Evolutionary conservation across 2,113 vertebrate species (phyloP).

Genomic region (Gasterosteus nipponicus): DNA sequence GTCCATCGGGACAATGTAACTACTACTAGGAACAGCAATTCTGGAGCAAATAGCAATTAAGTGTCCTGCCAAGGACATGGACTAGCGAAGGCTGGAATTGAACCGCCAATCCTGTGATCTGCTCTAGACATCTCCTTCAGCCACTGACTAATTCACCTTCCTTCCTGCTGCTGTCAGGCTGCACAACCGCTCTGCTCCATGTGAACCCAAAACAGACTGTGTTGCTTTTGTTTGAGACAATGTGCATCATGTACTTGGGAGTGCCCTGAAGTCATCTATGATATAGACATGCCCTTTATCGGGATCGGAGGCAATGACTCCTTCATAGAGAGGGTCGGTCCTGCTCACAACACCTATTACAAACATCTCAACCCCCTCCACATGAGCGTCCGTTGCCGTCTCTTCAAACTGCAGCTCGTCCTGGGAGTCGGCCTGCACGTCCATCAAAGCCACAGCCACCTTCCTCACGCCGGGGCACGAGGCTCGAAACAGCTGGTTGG

Average conservation of each 20-base stretch:
- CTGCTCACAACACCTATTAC: slow-evolving; percentile 85
- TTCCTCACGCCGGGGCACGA: slow-evolving; percentile 79
- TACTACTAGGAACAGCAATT: too few relatives aligned
- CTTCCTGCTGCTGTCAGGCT: too few relatives aligned
- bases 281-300: slow-evolving; percentile 83
- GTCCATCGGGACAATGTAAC: too few relatives aligned
- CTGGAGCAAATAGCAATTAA: too few relatives aligned
- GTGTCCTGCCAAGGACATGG: too few relatives aligned
- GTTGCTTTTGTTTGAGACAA: not conserved
- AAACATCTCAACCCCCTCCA: slow-evolving; percentile 80
- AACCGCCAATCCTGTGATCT: too few relatives aligned
- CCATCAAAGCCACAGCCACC: slow-evolving; percentile 86
- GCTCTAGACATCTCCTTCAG: too few relatives aligned
- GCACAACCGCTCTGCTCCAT: too few relatives aligned
- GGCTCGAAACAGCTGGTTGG: slow-evolving; percentile 76
- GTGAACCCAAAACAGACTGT: not conserved
- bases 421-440: slow-evolving; percentile 82
- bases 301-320: slow-evolving; percentile 85
- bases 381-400: slow-evolving; percentile 71
- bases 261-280: slow-evolving; percentile 84
- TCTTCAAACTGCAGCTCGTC: slow-evolving; percentile 76
- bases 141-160: too few relatives aligned
- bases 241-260: slow-evolving; percentile 82
- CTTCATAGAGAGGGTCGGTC: slow-evolving; percentile 75
- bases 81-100: too few relatives aligned